phyloP scores from a whole-genome alignment of 2,888 invertebrate species.

The Bruchidius siliquastri region DNA sequence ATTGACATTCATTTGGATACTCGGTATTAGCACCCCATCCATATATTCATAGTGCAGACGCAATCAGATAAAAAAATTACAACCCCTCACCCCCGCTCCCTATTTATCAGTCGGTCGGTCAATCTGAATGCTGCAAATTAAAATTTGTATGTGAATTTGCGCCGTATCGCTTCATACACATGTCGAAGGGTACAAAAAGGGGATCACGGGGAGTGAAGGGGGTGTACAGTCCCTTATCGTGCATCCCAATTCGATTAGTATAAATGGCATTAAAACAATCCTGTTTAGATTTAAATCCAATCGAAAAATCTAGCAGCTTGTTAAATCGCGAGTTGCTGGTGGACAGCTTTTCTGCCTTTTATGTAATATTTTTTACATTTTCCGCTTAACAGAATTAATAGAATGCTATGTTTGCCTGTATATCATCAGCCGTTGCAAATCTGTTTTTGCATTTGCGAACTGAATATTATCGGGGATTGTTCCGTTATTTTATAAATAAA shows the following conservation, averaged over 20 bases:
- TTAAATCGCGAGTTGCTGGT: not conserved
- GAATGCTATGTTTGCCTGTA: not conserved
- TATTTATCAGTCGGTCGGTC: conserved; percentile 46
- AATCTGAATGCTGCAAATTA: conserved; percentile 43
- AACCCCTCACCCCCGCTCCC: conserved; percentile 24
- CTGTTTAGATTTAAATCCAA: conserved; percentile 42
- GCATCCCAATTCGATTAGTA: conserved; percentile 55
- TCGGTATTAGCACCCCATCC: not conserved
- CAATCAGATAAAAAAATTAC: conserved; percentile 36
- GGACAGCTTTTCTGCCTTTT: not conserved
- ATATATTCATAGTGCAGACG: not conserved
- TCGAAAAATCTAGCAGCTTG: not conserved
- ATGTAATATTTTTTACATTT: not conserved
- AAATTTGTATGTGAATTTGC: conserved; percentile 39
- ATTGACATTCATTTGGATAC: not conserved
- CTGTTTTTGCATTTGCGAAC: not conserved
- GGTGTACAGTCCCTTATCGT: conserved; percentile 29
- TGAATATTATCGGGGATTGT: not conserved
- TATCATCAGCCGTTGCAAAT: not conserved
- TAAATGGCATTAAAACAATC: conserved; percentile 59
- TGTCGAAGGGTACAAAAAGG: conserved; percentile 25
- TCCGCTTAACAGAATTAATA: not conserved
- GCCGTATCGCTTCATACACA: conserved; percentile 43
- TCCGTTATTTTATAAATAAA: not conserved
- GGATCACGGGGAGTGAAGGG: conserved; percentile 19